Evolutionary conservation across 2,113 vertebrate genomes (phyloP).

Genomic region (Poeciliopsis occidentalis): DNA sequence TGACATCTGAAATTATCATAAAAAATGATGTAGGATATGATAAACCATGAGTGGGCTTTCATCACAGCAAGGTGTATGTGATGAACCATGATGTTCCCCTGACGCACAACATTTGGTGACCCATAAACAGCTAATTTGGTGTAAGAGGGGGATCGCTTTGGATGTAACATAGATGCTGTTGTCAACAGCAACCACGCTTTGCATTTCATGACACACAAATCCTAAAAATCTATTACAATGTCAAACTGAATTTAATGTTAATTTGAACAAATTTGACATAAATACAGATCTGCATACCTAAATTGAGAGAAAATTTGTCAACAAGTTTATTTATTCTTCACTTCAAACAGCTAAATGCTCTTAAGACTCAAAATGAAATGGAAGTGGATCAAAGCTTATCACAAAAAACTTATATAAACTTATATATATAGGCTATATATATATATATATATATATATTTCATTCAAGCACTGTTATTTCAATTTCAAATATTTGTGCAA

Average conservation of each 20-base stretch:
- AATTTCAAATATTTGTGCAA: too few species aligned
- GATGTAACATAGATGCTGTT: neutral
- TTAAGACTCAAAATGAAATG: neutral
- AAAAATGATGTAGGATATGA: neutral
- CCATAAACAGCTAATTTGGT: slow-evolving; percentile 6
- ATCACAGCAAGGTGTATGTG: slow-evolving; percentile 6
- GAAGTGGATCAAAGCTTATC: neutral
- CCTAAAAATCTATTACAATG: neutral
- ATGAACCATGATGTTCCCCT: slow-evolving; percentile 17
- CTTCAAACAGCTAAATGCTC: too few species aligned
- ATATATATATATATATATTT: too few species aligned
- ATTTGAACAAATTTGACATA: neutral
- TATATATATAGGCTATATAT: too few species aligned
- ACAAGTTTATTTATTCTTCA: too few species aligned
- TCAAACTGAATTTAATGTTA: neutral
- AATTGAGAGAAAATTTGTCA: too few species aligned
- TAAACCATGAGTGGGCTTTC: neutral
- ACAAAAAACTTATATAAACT: neutral
- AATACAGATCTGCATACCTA: too few species aligned
- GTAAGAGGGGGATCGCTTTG: neutral
- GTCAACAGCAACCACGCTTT: neutral
- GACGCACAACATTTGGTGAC: slow-evolving; percentile 21
- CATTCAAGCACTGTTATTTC: too few species aligned
- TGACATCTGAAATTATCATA: neutral
- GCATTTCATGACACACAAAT: neutral